phyloP scores from a whole-genome alignment of 92 coral and sea anemone species.

The Palythoa caribaeorum region DNA sequence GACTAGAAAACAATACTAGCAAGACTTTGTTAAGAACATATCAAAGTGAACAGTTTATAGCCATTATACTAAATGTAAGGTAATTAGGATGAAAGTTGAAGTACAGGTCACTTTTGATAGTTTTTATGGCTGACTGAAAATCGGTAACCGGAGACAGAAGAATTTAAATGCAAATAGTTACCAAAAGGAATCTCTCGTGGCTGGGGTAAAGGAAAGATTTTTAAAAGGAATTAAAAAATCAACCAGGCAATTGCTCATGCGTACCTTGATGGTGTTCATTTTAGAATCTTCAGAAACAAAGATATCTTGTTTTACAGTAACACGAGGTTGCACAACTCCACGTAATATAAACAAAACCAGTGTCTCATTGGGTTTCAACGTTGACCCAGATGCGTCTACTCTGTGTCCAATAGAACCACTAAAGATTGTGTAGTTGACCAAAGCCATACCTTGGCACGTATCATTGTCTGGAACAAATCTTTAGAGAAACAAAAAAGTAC shows the following conservation, averaged over 20 bases:
- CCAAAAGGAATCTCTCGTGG: too few relatives aligned
- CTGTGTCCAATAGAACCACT: neutral
- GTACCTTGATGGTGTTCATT: neutral
- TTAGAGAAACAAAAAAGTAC: neutral
- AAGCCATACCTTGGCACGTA: neutral
- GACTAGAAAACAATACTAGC: too few relatives aligned
- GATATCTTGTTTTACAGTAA: neutral
- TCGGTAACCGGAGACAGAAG: too few relatives aligned
- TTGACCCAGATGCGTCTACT: neutral
- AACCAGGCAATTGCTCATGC: neutral
- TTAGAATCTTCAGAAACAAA: neutral
- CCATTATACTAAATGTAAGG: too few relatives aligned
- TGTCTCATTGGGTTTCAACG: neutral
- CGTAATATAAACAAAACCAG: neutral
- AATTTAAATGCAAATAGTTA: too few relatives aligned
- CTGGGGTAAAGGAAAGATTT: too few relatives aligned
- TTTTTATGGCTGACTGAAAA: too few relatives aligned
- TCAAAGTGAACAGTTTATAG: too few relatives aligned
- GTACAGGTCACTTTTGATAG: too few relatives aligned
- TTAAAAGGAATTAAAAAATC: too few relatives aligned
- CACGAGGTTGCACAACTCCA: neutral
- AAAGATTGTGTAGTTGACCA: neutral
- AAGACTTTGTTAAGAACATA: too few relatives aligned
- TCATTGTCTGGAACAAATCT: neutral
- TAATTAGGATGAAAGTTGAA: too few relatives aligned